Conservation (phyloP, 2,113 vertebrate species). For the Brachyistius frenatus region DNA sequence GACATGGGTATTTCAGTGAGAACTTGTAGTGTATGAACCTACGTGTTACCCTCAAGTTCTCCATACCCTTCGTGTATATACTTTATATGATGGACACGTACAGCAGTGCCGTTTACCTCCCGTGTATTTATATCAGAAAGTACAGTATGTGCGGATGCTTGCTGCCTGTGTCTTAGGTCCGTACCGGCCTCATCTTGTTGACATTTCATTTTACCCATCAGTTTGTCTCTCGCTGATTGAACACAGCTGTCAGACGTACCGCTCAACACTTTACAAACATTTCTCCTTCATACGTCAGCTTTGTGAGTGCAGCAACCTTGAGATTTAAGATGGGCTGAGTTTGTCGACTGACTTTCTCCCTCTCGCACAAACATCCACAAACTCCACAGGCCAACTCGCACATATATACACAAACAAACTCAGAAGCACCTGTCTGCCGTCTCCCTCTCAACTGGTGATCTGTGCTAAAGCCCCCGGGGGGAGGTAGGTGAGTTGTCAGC, state of each 20-base stretch:
- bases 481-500: slow-evolving; percentile 74
- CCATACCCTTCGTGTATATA: slow-evolving; percentile 6
- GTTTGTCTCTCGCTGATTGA: slow-evolving; percentile 57
- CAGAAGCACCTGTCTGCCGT: slow-evolving; percentile 25
- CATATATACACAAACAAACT: slow-evolving; percentile 1
- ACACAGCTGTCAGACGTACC: slow-evolving; percentile 59
- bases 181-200: slow-evolving; percentile 52
- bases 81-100: slow-evolving; percentile 3
- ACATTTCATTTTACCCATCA: slow-evolving; percentile 76
- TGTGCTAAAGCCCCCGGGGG: slow-evolving; percentile 63
- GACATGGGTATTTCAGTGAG: background rate
- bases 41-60: slow-evolving; percentile 14
- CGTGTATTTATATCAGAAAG: slow-evolving; percentile 12
- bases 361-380: slow-evolving; percentile 17
- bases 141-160: background rate
- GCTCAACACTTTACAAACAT: slow-evolving; percentile 44
- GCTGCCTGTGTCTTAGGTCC: slow-evolving; percentile 33
- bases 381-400: slow-evolving; percentile 7
- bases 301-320: slow-evolving; percentile 53
- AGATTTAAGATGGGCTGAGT: slow-evolving; percentile 45
- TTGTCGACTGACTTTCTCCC: slow-evolving; percentile 20
- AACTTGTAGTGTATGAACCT: background rate
- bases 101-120: background rate
- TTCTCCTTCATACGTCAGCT: slow-evolving; percentile 59
- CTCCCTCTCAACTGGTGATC: slow-evolving; percentile 52